Base-by-base conservation (phyloP, 1,140 invertebrate genomes). In the Homarus americanus region DNA sequence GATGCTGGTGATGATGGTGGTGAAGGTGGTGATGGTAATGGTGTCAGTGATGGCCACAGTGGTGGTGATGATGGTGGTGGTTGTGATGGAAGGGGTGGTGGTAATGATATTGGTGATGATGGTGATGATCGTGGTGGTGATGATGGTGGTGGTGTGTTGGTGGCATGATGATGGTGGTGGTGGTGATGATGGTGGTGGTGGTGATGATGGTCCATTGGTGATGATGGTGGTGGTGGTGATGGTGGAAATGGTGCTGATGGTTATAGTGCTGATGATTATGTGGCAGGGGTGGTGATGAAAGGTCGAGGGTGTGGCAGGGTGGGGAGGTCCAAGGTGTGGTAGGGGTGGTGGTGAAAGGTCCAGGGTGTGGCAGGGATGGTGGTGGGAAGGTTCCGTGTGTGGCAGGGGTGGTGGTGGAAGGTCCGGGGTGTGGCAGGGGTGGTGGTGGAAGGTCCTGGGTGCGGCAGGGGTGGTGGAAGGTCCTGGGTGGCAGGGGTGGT, bases 71-170 rank as follows among this genome's bases (percentile, higher is more conserved):
- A 36, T n/a, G 82, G 44, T 20, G 63, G 66, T 36, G 40, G 63
- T 49, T 24, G 82, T n/a, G n/a, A n/a, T n/a, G 63, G 41, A 28
- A 66, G 82, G 41, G 82, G 53, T 24, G 41, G 66, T 36, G 66
- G 36, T 28, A 41, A n/a, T 36, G 38, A 73, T 24, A 41, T 24
- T n/a, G 82, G 63, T 41, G 58, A 12, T 36, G 34, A 41, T 17
- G 63, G 24, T 34, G 20, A 34, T n/a, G 36, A 20, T 32, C 7
- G 44, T 7, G 12, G 82, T 15, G 53, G 34, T 17, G 20, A 34
- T 2, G 4, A 44, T 20, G 34, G 24, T 5, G 58, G 32, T 10
- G 38, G 7, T 1, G 75, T 40, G 38, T 15, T 41, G 20, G 24
- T 24, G 76, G 38, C 20, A 28, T 28, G 3, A 24, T 12, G 28